phyloP scores from a whole-genome alignment of 2,797 vertebrate genomes.

The Decapterus maruadsi region DNA sequence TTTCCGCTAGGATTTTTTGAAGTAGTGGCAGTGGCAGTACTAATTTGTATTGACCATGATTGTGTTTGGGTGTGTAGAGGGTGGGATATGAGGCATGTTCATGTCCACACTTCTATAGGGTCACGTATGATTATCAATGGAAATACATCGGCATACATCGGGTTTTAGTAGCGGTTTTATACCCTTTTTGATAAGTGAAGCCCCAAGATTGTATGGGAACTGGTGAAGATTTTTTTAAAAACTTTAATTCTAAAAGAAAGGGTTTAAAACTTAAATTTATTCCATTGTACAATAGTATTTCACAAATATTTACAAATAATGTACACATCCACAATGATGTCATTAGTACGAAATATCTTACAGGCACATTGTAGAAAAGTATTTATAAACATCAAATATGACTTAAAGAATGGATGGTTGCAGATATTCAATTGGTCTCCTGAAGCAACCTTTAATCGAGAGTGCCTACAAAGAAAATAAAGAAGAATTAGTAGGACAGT shows the following conservation, averaged over 20 bases:
- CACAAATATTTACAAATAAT: slow-evolving; percentile 82
- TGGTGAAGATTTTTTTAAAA: neutral
- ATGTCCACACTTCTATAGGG: no score
- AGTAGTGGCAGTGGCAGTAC: no score
- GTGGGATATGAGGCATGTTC: no score
- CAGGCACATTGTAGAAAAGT: slow-evolving; percentile 52
- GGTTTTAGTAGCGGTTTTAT: no score
- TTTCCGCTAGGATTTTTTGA: no score
- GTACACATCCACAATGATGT: slow-evolving; percentile 53
- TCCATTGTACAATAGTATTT: slow-evolving; percentile 62
- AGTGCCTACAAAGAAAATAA: slow-evolving; percentile 74
- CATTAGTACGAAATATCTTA: slow-evolving; percentile 36
- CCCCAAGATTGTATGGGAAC: no score
- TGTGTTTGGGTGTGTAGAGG: no score
- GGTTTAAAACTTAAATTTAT: slow-evolving; percentile 70
- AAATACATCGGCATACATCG: no score
- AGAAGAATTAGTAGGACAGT: slow-evolving; percentile 25
- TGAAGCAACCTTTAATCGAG: slow-evolving; percentile 73
- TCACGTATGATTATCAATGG: no score
- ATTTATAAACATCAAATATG: slow-evolving; percentile 54
- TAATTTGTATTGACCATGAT: no score
- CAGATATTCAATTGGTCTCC: slow-evolving; percentile 24
- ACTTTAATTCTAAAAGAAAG: slow-evolving; percentile 3
- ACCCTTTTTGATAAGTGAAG: no score
- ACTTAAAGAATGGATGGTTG: slow-evolving; percentile 26